A percentile compares a stretch with the other conserved stretches of the same genome.
Conservation (phyloP, 2,797 vertebrate species). For the Pangasius sanitwongsei region DNA sequence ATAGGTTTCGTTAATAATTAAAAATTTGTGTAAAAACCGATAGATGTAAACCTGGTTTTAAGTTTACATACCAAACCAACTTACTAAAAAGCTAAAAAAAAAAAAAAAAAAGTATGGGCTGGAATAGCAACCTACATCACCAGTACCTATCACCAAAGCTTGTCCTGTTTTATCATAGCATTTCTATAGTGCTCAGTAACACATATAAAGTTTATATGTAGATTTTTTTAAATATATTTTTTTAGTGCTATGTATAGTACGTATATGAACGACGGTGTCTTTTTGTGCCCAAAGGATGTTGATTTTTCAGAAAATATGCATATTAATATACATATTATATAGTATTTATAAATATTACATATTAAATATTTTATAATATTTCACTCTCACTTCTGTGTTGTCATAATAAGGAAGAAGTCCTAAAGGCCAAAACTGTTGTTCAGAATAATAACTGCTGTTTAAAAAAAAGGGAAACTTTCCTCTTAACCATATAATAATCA, state of each 20-base stretch:
- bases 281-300: background rate
- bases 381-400: background rate
- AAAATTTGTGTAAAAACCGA: background rate
- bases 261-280: no score
- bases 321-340: background rate
- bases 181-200: background rate
- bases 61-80: background rate
- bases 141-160: background rate
- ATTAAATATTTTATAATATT: background rate
- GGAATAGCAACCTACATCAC: background rate
- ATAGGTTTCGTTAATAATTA: background rate
- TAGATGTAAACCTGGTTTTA: background rate
- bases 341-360: background rate
- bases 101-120: no score
- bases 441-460: background rate
- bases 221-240: background rate
- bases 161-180: background rate
- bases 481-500: background rate
- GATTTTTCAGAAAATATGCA: background rate
- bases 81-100: background rate
- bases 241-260: background rate
- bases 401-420: background rate
- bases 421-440: background rate
- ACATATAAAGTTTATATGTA: background rate
- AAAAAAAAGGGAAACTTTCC: constrained; percentile 17